Conservation (phyloP, 92 coral and sea anemone species). For the Plumapathes pennacea region DNA sequence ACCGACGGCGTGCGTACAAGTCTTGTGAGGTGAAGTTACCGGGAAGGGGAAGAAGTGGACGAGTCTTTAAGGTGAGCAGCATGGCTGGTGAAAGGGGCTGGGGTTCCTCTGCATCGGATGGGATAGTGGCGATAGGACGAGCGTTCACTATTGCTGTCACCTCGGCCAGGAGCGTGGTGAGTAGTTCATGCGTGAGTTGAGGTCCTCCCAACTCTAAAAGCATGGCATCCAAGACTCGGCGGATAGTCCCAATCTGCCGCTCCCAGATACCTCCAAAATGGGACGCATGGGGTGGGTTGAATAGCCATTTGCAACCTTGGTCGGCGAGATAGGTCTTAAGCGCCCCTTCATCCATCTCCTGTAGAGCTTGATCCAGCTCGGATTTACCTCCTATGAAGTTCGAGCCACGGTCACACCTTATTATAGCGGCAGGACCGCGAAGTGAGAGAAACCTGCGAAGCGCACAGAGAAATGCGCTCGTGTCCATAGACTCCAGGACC, state of each 20-base stretch:
- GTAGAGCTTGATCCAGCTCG: conserved; percentile 6
- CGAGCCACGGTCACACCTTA: too few relatives aligned
- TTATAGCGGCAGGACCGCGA: too few relatives aligned
- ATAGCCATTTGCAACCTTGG: conserved; percentile 26
- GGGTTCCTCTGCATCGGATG: neutral
- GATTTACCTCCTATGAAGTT: too few relatives aligned
- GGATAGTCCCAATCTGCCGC: too few relatives aligned
- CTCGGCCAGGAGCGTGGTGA: neutral
- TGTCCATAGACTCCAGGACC: conserved; percentile 23
- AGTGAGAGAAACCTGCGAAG: too few relatives aligned
- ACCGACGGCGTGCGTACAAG: conserved; percentile 18
- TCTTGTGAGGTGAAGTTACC: conserved; percentile 10
- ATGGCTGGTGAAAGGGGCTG: too few relatives aligned
- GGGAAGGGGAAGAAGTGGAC: conserved; percentile 2
- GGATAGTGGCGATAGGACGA: neutral
- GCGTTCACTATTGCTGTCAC: neutral
- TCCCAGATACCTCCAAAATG: too few relatives aligned
- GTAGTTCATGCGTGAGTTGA: conserved; percentile 4
- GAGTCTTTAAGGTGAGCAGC: neutral
- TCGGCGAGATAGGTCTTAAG: neutral
- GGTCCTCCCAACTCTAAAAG: conserved; percentile 1
- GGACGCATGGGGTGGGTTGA: conserved; percentile 10
- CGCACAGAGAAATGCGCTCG: conserved; percentile 20
- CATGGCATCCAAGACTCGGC: conserved; percentile 5
- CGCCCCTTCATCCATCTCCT: conserved; percentile 12